phyloP scores from a whole-genome alignment of 23 tunicate genomes.

The Ciona savignyi region DNA sequence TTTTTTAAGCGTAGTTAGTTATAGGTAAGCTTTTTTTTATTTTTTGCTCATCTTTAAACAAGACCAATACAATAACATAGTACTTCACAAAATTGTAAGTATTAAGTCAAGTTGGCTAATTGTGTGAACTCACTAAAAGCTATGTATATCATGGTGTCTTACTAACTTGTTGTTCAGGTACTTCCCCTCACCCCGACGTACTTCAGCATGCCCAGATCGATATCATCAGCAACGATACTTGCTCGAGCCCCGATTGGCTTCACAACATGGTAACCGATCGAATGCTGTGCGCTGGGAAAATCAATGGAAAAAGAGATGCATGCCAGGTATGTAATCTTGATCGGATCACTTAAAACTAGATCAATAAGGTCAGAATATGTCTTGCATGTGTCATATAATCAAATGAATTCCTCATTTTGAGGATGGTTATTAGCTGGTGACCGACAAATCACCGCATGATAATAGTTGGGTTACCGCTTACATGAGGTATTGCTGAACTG shows the following conservation, averaged over 20 bases:
- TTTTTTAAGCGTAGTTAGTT: no score
- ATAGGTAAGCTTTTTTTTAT: no score
- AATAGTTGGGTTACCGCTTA: no score
- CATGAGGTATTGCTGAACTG: no score
- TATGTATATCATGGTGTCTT: no score
- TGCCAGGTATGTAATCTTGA: conserved; percentile 46
- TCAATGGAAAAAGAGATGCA: conserved; percentile 58
- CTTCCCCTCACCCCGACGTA: conserved; percentile 28
- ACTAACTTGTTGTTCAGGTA: conserved; percentile 16
- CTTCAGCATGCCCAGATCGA: conserved; percentile 78
- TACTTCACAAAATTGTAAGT: background rate
- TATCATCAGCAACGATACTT: conserved; percentile 39
- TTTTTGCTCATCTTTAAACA: no score
- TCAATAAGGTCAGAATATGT: background rate
- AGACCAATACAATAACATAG: no score
- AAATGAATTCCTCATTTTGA: no score
- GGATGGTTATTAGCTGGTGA: no score
- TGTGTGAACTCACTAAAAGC: no score
- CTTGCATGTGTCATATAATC: background rate
- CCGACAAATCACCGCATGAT: no score
- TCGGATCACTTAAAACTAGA: background rate
- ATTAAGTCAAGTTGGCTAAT: no score
- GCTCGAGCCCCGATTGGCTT: conserved; percentile 39
- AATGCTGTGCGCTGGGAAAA: conserved; percentile 90
- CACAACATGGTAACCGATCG: conserved; percentile 30